Evolutionary conservation across 2,888 invertebrate species (phyloP), one percentile per base, ranked within the genome.

Genomic region (Micoletzkya japonica): DNA sequence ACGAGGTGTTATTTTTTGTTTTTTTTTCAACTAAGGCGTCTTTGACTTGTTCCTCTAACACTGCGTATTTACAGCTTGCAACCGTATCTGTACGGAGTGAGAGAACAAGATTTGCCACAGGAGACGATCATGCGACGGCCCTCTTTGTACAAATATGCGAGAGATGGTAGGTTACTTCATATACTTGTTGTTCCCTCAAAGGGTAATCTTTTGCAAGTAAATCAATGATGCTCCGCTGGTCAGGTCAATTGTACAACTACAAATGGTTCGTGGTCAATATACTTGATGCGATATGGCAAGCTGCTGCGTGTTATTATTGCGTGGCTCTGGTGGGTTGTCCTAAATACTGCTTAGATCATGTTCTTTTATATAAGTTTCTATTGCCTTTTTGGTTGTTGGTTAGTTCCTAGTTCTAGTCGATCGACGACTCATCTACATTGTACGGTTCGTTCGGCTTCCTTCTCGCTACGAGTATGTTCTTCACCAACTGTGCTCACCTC

Each of bases 81-180:
- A 72, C 96, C 97, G 14, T 89, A 96, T 80, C 91, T 93, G 60
- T 91, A 95, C 81, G 96, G 92, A 90, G 92, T 95, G 72, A 93
- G 95, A 86, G 97, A 97, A 88, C 92, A 94, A 87, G 91, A 92
- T 85, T 92, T 93, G 70, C 91, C 93, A 0, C 91, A 92, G 74
- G 89, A 91, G 72, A 88, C 94, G 67, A 90, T 97, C 24, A 86
- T 91, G 61, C 90, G 90, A 72, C 90, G 91, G 81, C 93, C 96
- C 2, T 90, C 90, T 76, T 89, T 95, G 72, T 97, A 97, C 88
- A 89, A 89, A 84, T 87, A 90, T 85, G 92, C 93, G 72, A 91
- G 93, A 66, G 88, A 79, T 81, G 82, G 87, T 85, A 79, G 74
- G 66, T 70, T n/a, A 67, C 20, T 3, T 58, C 26, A 6, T 26